phyloP scores from a whole-genome alignment of 2,113 vertebrate genomes.

The Callorhinus ursinus region DNA sequence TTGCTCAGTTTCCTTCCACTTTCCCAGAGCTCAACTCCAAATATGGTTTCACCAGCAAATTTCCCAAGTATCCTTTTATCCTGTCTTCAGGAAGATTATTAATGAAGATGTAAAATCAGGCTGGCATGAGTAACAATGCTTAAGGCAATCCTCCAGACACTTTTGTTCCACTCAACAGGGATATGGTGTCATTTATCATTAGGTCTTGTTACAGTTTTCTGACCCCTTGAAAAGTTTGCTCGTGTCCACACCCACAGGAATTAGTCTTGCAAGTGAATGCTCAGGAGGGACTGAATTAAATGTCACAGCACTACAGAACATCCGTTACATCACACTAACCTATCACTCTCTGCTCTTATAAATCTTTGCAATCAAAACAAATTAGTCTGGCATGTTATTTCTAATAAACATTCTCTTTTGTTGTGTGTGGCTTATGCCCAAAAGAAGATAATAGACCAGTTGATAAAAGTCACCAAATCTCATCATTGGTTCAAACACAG shows the following conservation, averaged over 20 bases:
- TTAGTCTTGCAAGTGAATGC: slow-evolving; percentile 23
- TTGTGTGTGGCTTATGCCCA: slow-evolving; percentile 55
- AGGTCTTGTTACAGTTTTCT: slow-evolving; percentile 38
- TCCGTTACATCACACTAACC: slow-evolving; percentile 61
- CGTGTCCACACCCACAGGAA: slow-evolving; percentile 29
- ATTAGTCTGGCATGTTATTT: slow-evolving; percentile 51
- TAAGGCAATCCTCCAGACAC: slow-evolving; percentile 13
- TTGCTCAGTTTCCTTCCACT: background rate
- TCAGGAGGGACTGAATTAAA: slow-evolving; percentile 55
- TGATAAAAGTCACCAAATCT: slow-evolving; percentile 58
- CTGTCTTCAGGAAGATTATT: slow-evolving; percentile 59
- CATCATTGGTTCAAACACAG: slow-evolving; percentile 46
- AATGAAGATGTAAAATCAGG: slow-evolving; percentile 69
- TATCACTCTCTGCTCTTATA: slow-evolving; percentile 36
- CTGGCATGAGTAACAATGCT: slow-evolving; percentile 55
- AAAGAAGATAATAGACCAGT: slow-evolving; percentile 54
- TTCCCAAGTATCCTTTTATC: slow-evolving; percentile 36
- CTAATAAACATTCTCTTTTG: slow-evolving; percentile 62
- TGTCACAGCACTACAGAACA: slow-evolving; percentile 38
- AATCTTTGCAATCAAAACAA: slow-evolving; percentile 70
- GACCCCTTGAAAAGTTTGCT: slow-evolving; percentile 26
- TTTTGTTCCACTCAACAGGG: background rate
- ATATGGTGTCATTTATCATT: slow-evolving; percentile 43
- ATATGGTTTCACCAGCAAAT: slow-evolving; percentile 33
- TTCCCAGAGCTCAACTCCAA: slow-evolving; percentile 22